These are phyloP conservation scores for Phanerotoma sp. DNA, from an alignment of 2,888 invertebrate genomes.

Conservation along the genomic window DNA sequence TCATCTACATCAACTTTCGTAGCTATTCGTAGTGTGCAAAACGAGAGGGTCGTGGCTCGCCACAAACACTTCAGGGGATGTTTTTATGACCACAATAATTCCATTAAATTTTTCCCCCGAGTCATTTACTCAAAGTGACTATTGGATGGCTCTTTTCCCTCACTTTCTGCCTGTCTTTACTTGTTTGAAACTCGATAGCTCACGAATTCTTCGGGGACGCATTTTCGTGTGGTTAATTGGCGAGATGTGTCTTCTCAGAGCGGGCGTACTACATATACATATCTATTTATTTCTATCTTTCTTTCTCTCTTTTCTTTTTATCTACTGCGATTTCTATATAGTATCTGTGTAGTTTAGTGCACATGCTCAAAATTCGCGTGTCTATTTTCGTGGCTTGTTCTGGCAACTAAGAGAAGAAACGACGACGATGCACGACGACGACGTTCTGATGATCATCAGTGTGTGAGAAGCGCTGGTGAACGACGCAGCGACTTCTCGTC, in stretches of 20 bases:
- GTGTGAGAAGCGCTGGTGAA: constrained; percentile 52
- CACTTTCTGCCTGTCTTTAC: background rate
- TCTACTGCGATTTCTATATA: too few species aligned
- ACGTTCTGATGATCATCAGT: constrained; percentile 42
- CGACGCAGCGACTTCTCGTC: constrained; percentile 44
- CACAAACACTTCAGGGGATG: background rate
- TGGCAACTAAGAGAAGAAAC: constrained; percentile 27
- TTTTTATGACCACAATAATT: constrained; percentile 11
- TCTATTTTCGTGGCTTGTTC: constrained; percentile 49
- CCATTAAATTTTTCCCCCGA: constrained; percentile 3
- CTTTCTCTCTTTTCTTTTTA: constrained; percentile 18
- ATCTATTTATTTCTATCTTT: background rate
- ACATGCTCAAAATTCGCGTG: constrained; percentile 46
- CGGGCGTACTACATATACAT: background rate
- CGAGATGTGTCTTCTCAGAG: constrained; percentile 6
- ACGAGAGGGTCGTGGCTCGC: background rate
- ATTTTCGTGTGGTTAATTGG: constrained; percentile 9
- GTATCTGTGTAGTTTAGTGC: constrained; percentile 20
- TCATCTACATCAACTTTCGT: background rate
- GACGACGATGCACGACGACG: background rate
- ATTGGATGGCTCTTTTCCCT: background rate
- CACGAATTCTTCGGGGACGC: background rate
- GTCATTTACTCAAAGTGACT: constrained; percentile 4
- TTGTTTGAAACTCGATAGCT: constrained; percentile 1
- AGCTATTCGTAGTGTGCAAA: background rate